Conservation (phyloP, 30 jellyfish, hydroid and myxozoan species). For the Turritopsis rubra region DNA sequence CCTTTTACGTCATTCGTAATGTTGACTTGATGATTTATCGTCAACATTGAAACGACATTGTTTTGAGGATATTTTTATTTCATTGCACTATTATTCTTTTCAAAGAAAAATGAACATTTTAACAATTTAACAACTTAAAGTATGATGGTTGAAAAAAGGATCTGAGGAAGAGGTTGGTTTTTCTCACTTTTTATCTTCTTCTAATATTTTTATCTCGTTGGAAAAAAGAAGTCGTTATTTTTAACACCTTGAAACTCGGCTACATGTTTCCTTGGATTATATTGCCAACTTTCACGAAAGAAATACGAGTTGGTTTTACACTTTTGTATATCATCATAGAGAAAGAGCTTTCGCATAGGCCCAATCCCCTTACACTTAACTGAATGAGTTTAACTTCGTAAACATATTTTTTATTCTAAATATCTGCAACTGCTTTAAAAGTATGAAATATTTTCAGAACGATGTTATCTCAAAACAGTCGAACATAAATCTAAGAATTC, state of each 20-base stretch:
- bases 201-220: background rate
- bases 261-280: background rate
- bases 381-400: background rate
- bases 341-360: background rate
- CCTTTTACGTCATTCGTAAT: background rate
- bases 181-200: background rate
- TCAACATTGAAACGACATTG: no score
- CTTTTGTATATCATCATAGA: background rate
- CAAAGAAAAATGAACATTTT: no score
- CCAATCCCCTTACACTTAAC: background rate
- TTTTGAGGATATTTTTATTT: no score
- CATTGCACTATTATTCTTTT: no score
- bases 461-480: background rate
- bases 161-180: background rate
- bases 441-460: background rate
- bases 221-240: background rate
- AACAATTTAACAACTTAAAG: no score
- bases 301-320: background rate
- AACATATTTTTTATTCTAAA: background rate
- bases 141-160: background rate
- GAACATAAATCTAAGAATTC: background rate
- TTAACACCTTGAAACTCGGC: background rate
- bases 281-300: background rate
- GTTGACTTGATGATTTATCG: background rate
- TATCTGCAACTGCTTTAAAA: no score